Base-by-base conservation (phyloP, 2,888 invertebrate genomes). In the Chromoteleia sp. region DNA sequence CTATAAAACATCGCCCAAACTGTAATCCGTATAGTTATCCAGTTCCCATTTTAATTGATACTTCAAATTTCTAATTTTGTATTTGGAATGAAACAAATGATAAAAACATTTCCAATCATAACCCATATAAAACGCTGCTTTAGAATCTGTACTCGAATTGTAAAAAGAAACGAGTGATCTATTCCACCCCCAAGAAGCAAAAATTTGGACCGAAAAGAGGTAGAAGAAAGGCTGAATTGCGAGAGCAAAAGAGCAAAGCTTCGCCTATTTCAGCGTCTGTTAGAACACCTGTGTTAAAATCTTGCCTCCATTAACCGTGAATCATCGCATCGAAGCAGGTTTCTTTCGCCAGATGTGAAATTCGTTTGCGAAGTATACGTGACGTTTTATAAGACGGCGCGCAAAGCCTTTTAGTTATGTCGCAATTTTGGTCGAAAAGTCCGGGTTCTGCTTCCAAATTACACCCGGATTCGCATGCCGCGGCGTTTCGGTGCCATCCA, bases 351-450 rank as follows among this genome's bases (percentile, higher is more conserved):
- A 71, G 59, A 75, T 75, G 74, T 63, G 52, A 63, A 74, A 63
- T 74, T 52, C 43, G 61, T 73, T 59, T 52, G 17, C 39, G 33
- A 74, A 63, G 54, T 74, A 65, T 56, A 63, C 45, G 65, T 65
- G 74, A 65, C 65, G 56, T 65, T 75, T 75, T 63, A 65, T 65
- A 65, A 65, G 74, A 65, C 39, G 58, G 41, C 48, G 58, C 50
- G 65, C 74, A 61, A 75, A 75, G 58, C 74, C 74, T 65, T 75
- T 75, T 65, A 75, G 65, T 63, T 74, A 74, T 56, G 56, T 45
- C 74, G 74, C 56, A 65, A 63, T 63, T 74, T 65, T 56, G 48
- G 12, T 41, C 54, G 17, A 73, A 61, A 73, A 50, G 19, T 56
- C 43, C 45, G 8, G 36, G 21, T 36, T 65, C 19, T 65, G 65